Conservation (phyloP, 2,888 invertebrate species). For the Nysson spinosus region DNA sequence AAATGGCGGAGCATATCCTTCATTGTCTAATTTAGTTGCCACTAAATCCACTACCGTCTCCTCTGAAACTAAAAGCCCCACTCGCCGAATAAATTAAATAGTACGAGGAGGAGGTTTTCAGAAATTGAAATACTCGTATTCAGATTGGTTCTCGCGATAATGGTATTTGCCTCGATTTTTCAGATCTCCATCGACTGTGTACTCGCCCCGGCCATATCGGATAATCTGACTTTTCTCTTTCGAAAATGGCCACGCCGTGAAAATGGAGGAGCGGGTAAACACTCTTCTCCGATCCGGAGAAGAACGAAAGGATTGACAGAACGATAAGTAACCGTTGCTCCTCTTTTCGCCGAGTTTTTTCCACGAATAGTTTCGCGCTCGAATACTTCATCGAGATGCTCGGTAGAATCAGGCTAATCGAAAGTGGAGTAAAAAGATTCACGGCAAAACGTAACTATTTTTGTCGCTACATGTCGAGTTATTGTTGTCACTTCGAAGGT, state of each 20-base stretch:
- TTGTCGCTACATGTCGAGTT: too few relatives aligned
- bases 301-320: slow-evolving; percentile 7
- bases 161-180: slow-evolving; percentile 37
- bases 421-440: slow-evolving; percentile 15
- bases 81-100: too few relatives aligned
- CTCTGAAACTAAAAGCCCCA: too few relatives aligned
- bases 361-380: background rate
- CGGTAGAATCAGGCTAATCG: slow-evolving; percentile 16
- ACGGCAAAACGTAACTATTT: background rate
- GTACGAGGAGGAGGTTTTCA: too few relatives aligned
- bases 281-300: too few relatives aligned
- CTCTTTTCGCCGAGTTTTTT: slow-evolving; percentile 22
- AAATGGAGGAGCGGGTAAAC: slow-evolving; percentile 44
- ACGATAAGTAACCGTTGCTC: slow-evolving; percentile 45
- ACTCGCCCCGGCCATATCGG: slow-evolving; percentile 5
- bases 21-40: too few relatives aligned
- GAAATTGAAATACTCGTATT: too few relatives aligned
- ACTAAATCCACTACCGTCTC: too few relatives aligned
- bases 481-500: too few relatives aligned
- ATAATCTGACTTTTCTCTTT: slow-evolving; percentile 25
- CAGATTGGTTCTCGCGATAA: slow-evolving; percentile 33
- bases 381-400: slow-evolving; percentile 41
- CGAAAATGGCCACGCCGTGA: slow-evolving; percentile 26
- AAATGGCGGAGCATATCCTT: background rate
- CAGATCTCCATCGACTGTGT: slow-evolving; percentile 13